Percentiles rank a stretch among this genome's conserved stretches.
Evolutionary conservation across 2,888 invertebrate species (phyloP).

Genomic region (Theretra japonica): DNA sequence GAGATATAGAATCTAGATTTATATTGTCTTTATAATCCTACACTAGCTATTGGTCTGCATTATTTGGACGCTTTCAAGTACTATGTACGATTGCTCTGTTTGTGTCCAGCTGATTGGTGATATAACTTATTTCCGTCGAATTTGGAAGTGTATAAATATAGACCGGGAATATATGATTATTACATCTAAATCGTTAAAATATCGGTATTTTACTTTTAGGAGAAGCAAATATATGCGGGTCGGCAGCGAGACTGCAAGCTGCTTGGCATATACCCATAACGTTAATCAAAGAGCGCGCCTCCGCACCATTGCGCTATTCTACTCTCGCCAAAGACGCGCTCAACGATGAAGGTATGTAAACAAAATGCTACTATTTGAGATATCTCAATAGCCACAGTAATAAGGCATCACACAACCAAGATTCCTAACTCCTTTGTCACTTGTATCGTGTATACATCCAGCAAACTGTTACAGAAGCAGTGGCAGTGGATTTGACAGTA

Average conservation of each 20-base stretch:
- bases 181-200: neutral
- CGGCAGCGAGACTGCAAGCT: slow-evolving; percentile 86
- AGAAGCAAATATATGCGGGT: slow-evolving; percentile 85
- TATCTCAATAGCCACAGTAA: too few species aligned
- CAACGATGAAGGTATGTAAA: slow-evolving; percentile 74
- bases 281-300: slow-evolving; percentile 42
- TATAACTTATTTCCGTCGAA: too few species aligned
- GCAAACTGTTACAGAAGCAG: slow-evolving; percentile 74
- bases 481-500: slow-evolving; percentile 86
- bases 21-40: too few species aligned
- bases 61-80: too few species aligned
- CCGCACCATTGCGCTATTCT: slow-evolving; percentile 62
- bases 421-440: too few species aligned
- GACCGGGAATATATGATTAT: too few species aligned
- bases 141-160: too few species aligned
- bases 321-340: slow-evolving; percentile 77
- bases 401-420: too few species aligned
- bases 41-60: too few species aligned
- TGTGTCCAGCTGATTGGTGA: too few species aligned
- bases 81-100: too few species aligned
- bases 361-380: neutral
- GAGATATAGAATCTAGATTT: too few species aligned
- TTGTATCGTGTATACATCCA: neutral
- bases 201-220: slow-evolving; percentile 63
- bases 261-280: slow-evolving; percentile 75